Percentiles rank a stretch among this genome's conserved stretches.
Evolutionary conservation across 2,888 invertebrate genomes (phyloP).

Genomic region (Eilema sororculum): DNA sequence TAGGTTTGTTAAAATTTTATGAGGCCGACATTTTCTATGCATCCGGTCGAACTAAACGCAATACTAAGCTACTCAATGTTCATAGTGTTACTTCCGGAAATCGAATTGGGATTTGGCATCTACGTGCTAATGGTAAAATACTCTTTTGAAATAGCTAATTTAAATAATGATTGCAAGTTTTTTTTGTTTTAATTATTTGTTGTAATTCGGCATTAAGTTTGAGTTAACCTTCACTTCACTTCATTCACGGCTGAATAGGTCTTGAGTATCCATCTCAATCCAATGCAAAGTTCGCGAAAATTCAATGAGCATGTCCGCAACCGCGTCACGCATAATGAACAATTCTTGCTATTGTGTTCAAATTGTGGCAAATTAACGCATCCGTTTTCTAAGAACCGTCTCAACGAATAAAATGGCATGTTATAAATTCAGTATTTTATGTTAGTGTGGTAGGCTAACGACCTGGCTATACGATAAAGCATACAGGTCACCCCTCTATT

Average conservation of each 20-base stretch:
- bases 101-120: constrained; percentile 14
- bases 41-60: constrained; percentile 39
- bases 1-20: constrained; percentile 39
- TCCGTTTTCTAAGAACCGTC: constrained; percentile 54
- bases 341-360: constrained; percentile 51
- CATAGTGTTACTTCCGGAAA: constrained; percentile 34
- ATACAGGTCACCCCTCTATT: constrained; percentile 26
- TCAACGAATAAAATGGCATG: constrained; percentile 34
- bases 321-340: constrained; percentile 45
- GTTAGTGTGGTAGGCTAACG: constrained; percentile 37
- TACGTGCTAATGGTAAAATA: not conserved
- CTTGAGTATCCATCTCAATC: constrained; percentile 29
- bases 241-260: constrained; percentile 38
- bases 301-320: constrained; percentile 34
- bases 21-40: constrained; percentile 41
- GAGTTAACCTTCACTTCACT: constrained; percentile 32
- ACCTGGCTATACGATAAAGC: constrained; percentile 26
- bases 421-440: constrained; percentile 28
- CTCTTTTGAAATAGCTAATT: not conserved
- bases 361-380: constrained; percentile 56
- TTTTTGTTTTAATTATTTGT: constrained; percentile 8
- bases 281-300: constrained; percentile 43
- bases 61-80: constrained; percentile 22
- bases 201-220: constrained; percentile 5
- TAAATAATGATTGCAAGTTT: not conserved